Conservation (phyloP, 2,888 invertebrate genomes). For the Tipula lateralis region DNA sequence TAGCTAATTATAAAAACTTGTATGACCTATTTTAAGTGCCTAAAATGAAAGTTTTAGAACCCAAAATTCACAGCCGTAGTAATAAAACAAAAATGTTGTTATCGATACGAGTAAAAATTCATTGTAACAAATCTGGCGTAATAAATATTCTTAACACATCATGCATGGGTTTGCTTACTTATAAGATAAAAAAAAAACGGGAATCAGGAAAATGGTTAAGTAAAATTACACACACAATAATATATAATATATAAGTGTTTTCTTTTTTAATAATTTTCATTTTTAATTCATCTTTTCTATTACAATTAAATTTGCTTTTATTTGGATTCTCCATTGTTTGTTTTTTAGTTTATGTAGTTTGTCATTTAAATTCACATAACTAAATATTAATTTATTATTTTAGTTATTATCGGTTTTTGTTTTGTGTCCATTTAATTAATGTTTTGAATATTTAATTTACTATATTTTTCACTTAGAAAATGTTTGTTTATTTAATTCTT, state of each 20-base stretch:
- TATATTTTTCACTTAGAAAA: neutral
- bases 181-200: too few species aligned
- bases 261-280: conserved; percentile 3
- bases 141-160: too few species aligned
- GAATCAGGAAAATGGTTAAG: neutral
- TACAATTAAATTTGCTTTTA: neutral
- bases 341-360: neutral
- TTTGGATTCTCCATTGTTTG: neutral
- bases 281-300: neutral
- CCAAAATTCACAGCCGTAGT: too few species aligned
- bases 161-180: too few species aligned
- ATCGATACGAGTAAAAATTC: too few species aligned
- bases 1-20: too few species aligned
- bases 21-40: too few species aligned
- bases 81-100: too few species aligned
- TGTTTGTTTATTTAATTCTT: neutral
- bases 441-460: neutral
- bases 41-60: too few species aligned
- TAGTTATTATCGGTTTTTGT: neutral
- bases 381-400: neutral
- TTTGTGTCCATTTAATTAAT: neutral
- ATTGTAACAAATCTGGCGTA: too few species aligned
- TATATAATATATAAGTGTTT: neutral
- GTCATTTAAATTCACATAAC: neutral
- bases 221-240: neutral